Conservation (phyloP, 2,888 invertebrate species). For the Cheilosia soror region DNA sequence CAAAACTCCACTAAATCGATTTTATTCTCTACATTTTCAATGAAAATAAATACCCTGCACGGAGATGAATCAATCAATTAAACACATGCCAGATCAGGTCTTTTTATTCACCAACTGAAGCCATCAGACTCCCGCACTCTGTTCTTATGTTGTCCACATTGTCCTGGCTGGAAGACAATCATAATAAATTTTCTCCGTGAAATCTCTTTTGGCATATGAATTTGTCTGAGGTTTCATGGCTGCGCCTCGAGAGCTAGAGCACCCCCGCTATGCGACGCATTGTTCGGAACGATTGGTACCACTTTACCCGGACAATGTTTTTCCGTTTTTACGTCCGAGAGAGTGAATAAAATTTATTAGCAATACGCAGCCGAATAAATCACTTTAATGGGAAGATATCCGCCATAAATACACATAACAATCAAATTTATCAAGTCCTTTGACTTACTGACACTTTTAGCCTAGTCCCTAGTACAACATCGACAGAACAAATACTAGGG, state of each 20-base stretch:
- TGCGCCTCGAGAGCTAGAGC: slow-evolving; percentile 18
- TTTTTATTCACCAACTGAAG: slow-evolving; percentile 45
- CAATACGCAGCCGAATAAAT: slow-evolving; percentile 70
- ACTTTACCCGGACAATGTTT: slow-evolving; percentile 47
- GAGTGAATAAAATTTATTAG: slow-evolving; percentile 74
- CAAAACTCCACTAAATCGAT: slow-evolving; percentile 12
- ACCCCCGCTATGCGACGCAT: slow-evolving; percentile 4
- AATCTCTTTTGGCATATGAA: slow-evolving; percentile 75
- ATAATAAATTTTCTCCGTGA: slow-evolving; percentile 70
- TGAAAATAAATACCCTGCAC: not conserved
- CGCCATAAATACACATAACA: slow-evolving; percentile 75
- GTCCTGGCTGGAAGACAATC: slow-evolving; percentile 63
- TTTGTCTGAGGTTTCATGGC: slow-evolving; percentile 71
- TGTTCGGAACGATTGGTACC: slow-evolving; percentile 39
- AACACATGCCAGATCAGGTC: slow-evolving; percentile 64
- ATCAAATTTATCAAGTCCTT: slow-evolving; percentile 75
- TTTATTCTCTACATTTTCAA: slow-evolving; percentile 12
- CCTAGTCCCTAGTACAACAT: slow-evolving; percentile 30
- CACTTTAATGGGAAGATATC: slow-evolving; percentile 74
- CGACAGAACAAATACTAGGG: slow-evolving; percentile 14
- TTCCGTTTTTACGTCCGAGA: slow-evolving; percentile 46
- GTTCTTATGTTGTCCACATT: slow-evolving; percentile 47
- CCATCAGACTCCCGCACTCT: not conserved
- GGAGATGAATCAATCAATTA: slow-evolving; percentile 72
- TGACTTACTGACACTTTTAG: slow-evolving; percentile 68